These are phyloP conservation scores for Drosophila testacea DNA, from an alignment of 2,888 invertebrate species.

Conservation along the genomic window DNA sequence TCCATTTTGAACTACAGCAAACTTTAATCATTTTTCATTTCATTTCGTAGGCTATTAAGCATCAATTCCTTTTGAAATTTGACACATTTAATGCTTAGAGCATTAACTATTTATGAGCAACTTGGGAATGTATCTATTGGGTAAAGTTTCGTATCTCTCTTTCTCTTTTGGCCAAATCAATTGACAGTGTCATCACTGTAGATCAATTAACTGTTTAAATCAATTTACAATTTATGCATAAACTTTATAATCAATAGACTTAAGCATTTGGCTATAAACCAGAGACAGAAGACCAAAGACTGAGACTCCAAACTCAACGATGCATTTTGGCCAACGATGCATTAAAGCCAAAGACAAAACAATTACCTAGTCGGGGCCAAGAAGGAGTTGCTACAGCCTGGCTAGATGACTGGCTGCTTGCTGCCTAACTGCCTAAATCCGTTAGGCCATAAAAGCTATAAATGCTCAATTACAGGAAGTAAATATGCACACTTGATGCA, in stretches of 20 bases:
- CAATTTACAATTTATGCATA: slow-evolving; percentile 80
- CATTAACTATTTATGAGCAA: slow-evolving; percentile 63
- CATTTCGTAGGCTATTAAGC: not conserved
- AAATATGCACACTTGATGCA: slow-evolving; percentile 81
- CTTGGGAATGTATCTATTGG: slow-evolving; percentile 23
- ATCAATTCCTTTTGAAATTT: slow-evolving; percentile 21
- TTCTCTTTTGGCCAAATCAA: slow-evolving; percentile 33
- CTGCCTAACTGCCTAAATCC: slow-evolving; percentile 60
- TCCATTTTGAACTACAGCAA: slow-evolving; percentile 8
- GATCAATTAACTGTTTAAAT: slow-evolving; percentile 79
- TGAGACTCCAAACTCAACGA: slow-evolving; percentile 18
- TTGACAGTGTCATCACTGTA: slow-evolving; percentile 59
- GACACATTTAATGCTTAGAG: slow-evolving; percentile 55
- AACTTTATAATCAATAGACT: slow-evolving; percentile 77
- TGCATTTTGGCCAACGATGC: slow-evolving; percentile 46
- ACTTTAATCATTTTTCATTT: not conserved
- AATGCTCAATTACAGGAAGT: slow-evolving; percentile 82
- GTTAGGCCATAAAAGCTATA: slow-evolving; percentile 82
- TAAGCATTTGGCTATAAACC: slow-evolving; percentile 44
- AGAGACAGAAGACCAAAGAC: not conserved
- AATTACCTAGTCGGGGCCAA: slow-evolving; percentile 60
- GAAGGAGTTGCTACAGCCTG: not conserved
- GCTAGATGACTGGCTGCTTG: slow-evolving; percentile 4
- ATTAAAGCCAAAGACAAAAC: slow-evolving; percentile 72
- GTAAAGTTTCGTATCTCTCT: slow-evolving; percentile 17